phyloP scores from a whole-genome alignment of 2,888 invertebrate genomes.

The Nymphalis c-album region DNA sequence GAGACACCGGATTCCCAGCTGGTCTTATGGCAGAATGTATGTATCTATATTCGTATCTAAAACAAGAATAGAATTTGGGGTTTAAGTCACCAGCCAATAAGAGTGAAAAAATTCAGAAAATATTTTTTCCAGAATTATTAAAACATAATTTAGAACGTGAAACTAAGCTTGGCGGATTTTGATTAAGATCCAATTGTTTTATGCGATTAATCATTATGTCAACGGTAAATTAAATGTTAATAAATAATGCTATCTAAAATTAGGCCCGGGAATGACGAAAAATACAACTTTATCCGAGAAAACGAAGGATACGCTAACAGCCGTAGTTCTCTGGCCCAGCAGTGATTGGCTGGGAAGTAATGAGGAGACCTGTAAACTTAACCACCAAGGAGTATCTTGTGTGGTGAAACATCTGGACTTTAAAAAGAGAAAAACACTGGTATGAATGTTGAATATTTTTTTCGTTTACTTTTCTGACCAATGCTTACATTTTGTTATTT shows the following conservation, averaged over 20 bases:
- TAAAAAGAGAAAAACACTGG: conserved; percentile 57
- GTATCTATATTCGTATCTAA: conserved; percentile 38
- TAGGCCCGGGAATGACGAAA: conserved; percentile 72
- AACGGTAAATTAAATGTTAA: no score
- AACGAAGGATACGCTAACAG: conserved; percentile 54
- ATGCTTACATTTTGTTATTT: no score
- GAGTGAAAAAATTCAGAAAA: no score
- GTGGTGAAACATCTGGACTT: conserved; percentile 58
- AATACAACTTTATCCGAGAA: conserved; percentile 59
- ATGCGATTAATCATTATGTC: no score
- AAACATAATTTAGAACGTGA: no score
- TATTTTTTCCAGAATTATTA: no score
- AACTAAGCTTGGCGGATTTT: no score
- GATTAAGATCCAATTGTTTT: no score
- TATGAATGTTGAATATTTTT: conserved; percentile 32
- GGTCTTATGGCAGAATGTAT: conserved; percentile 69
- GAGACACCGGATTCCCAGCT: conserved; percentile 60
- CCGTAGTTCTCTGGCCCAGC: conserved; percentile 54
- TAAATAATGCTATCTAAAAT: background rate
- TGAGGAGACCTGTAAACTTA: conserved; percentile 57
- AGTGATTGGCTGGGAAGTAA: conserved; percentile 46
- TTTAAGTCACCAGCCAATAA: no score
- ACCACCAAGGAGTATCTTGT: conserved; percentile 53
- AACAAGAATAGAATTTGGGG: no score
- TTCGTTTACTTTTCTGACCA: background rate